Evolutionary conservation across 2,888 invertebrate genomes (phyloP).

Genomic region (Agriopis marginaria): DNA sequence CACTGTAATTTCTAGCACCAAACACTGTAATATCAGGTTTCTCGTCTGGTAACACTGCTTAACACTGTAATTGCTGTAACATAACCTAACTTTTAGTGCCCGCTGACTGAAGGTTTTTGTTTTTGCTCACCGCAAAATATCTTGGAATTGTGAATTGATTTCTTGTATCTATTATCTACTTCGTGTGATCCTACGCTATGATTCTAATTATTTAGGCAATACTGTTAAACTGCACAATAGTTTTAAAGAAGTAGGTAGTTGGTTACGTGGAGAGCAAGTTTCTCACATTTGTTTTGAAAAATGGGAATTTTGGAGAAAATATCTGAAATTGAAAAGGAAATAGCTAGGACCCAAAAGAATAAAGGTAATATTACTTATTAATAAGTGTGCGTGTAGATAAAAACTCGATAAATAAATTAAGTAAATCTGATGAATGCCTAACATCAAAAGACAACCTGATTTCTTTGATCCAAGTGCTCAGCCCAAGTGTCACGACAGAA

Average conservation of each 20-base stretch:
- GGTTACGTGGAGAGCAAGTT: slow-evolving; percentile 54
- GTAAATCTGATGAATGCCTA: neutral
- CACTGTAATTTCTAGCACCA: too few species aligned
- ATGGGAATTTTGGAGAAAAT: slow-evolving; percentile 99
- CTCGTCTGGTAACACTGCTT: too few species aligned
- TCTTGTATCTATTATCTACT: neutral
- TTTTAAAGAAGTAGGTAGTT: slow-evolving; percentile 31
- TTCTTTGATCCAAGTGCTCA: too few species aligned
- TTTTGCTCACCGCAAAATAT: slow-evolving; percentile 19
- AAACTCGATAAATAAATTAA: neutral
- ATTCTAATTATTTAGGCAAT: slow-evolving; percentile 6
- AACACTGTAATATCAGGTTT: too few species aligned
- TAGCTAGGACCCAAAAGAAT: slow-evolving; percentile 99
- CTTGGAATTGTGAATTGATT: neutral
- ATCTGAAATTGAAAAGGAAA: slow-evolving; percentile 99
- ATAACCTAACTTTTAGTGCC: slow-evolving; percentile 45
- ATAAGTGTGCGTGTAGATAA: neutral
- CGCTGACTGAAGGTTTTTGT: slow-evolving; percentile 18
- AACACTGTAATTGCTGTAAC: too few species aligned
- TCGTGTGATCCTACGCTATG: slow-evolving; percentile 10
- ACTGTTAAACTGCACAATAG: slow-evolving; percentile 1
- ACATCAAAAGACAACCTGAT: neutral
- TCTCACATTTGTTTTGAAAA: slow-evolving; percentile 47
- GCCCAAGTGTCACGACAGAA: too few species aligned
- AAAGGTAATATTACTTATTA: slow-evolving; percentile 92